A percentile compares a stretch with the other conserved stretches of the same genome.
These are phyloP conservation scores for Microcebus jonahi DNA, from an alignment of 2,113 vertebrate species.

Conservation along the genomic window DNA sequence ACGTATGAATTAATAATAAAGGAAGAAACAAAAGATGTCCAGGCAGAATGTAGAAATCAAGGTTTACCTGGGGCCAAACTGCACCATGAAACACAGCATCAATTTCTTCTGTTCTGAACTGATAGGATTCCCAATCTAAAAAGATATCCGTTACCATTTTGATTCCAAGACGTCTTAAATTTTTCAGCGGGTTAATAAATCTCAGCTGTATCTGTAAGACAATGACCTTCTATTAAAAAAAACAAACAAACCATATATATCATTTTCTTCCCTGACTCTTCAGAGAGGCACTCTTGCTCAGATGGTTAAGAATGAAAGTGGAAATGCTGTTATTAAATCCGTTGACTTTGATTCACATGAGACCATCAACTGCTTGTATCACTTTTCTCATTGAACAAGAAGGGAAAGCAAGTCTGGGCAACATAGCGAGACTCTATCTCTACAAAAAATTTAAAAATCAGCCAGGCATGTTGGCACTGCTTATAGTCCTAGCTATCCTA, in stretches of 20 bases:
- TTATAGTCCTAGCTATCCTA: no score
- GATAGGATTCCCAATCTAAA: slow-evolving; percentile 91
- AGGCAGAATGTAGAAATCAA: background rate
- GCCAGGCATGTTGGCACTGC: no score
- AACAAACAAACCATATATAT: background rate
- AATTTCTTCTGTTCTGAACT: slow-evolving; percentile 91
- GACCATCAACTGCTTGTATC: background rate
- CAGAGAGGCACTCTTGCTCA: background rate
- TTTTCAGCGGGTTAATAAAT: slow-evolving; percentile 93
- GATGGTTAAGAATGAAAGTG: background rate
- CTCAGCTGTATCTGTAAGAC: slow-evolving; percentile 90
- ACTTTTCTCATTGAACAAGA: background rate
- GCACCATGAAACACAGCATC: slow-evolving; percentile 93
- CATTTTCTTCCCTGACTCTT: background rate
- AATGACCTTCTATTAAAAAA: slow-evolving; percentile 7
- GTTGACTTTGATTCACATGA: background rate
- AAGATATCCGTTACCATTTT: slow-evolving; percentile 94
- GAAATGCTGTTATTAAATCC: background rate
- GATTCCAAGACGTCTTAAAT: slow-evolving; percentile 93
- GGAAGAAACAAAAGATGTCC: background rate
- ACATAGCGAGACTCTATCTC: no score
- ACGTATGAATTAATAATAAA: background rate
- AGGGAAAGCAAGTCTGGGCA: background rate
- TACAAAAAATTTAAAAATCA: no score
- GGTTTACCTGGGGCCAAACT: slow-evolving; percentile 95